phyloP scores from a whole-genome alignment of 2,888 invertebrate species.

The Napeogenes sylphis region DNA sequence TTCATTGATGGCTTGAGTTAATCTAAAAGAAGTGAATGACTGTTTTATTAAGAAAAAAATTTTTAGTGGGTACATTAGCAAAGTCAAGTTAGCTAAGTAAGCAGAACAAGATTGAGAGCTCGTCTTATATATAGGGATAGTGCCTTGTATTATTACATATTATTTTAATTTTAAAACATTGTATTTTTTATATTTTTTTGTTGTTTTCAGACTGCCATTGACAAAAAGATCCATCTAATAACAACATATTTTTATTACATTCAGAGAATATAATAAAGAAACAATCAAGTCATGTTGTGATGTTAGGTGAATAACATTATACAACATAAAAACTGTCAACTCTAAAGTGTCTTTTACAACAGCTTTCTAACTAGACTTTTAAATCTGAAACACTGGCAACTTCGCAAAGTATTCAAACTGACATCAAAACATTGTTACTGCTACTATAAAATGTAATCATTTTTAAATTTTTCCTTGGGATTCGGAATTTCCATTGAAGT shows the following conservation, averaged over 20 bases:
- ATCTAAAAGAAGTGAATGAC: constrained; percentile 23
- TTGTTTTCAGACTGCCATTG: no score
- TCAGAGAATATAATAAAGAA: no score
- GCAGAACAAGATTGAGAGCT: constrained; percentile 1
- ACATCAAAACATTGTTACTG: constrained; percentile 14
- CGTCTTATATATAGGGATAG: background rate
- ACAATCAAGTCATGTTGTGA: no score
- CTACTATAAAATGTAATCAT: constrained; percentile 24
- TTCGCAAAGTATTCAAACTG: constrained; percentile 13
- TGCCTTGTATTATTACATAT: no score
- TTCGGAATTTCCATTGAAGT: constrained; percentile 15
- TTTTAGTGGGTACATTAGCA: constrained; percentile 17
- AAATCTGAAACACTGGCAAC: background rate
- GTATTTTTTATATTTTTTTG: no score
- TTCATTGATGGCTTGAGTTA: constrained; percentile 21
- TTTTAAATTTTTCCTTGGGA: constrained; percentile 22
- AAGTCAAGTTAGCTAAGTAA: constrained; percentile 10
- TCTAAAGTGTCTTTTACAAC: background rate
- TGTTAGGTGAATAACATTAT: no score
- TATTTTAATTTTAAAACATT: no score
- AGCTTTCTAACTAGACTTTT: background rate
- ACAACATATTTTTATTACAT: no score
- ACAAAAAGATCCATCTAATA: no score
- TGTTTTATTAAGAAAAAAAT: constrained; percentile 26
- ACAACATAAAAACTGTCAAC: no score